Base-by-base conservation (phyloP, 23 tunicate species). In the Aplidium turbinatum region DNA sequence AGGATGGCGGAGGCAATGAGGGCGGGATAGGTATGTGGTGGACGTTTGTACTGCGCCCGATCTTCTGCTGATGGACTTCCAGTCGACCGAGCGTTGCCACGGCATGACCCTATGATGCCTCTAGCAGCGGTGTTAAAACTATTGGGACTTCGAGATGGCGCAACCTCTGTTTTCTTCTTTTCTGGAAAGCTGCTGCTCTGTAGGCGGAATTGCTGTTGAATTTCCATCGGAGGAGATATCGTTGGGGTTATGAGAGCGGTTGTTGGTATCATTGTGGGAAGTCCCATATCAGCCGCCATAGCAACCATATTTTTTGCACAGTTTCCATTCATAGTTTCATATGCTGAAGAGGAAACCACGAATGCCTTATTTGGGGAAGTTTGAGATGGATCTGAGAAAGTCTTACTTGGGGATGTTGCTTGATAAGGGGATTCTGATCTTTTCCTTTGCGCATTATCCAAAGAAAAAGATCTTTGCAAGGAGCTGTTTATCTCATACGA, bases 11-110 rank as follows among this genome's bases (percentile, higher is more conserved):
- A 91, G 4, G 97, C 97, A 20, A 91, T 91, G 45, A 91, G 58
- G 31, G 97, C 97, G 0, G 97, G 97, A 67, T 91, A 91, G 0
- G 97, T 91, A 67, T 91, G 97, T 2, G 97, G 97, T 54, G 97
- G 97, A 38, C 97, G 63, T 64, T 91, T 91, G 82, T 84, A 91
- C 56, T 82, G 78, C 23, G 86, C 74, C 77, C 81, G 60, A 45
- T 65, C 90, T 23, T 91, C 92, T 22, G 78, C 27, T n/a, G 78
- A 30, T 5, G 73, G 63, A 5, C 74, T 33, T 16, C 48, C 19
- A 4, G 73, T 27, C 31, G 19, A 35, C n/a, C 29, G 25, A 31
- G 76, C 40, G 47, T 45, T 60, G 73, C 33, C 53, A 13, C 30
- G 45, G 29, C 32, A 20, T 30, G 57, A 20, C n/a, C 16, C 18